Evolutionary conservation across 2,113 vertebrate genomes (phyloP).

Genomic region (Tetrax tetrax): DNA sequence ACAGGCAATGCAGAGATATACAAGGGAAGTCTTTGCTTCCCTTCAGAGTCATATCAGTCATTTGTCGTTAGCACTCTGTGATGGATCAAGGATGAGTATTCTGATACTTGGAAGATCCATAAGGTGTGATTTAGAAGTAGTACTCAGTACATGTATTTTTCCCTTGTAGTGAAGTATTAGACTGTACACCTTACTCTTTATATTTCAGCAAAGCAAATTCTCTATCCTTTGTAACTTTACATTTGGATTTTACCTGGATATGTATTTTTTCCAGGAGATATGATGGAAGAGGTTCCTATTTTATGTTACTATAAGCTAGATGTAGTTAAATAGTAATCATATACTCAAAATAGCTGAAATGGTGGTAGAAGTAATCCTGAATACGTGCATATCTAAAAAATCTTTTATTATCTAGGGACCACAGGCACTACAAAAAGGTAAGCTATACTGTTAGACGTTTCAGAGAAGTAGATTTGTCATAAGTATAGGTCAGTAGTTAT

Average conservation of each 20-base stretch:
- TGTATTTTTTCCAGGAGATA: neutral
- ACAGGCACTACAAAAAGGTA: neutral
- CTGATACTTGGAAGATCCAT: neutral
- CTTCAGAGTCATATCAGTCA: neutral
- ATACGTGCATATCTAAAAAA: neutral
- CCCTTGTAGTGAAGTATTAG: neutral
- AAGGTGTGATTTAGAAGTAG: neutral
- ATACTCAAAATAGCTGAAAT: neutral
- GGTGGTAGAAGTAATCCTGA: neutral
- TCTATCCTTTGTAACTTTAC: neutral
- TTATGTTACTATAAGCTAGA: neutral
- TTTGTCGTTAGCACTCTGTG: neutral
- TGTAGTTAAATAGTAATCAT: neutral
- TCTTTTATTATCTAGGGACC: neutral
- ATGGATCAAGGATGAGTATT: neutral
- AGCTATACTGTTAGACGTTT: neutral
- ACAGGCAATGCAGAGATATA: neutral
- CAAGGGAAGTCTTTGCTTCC: neutral
- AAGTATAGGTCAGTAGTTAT: neutral
- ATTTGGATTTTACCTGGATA: neutral
- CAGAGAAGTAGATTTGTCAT: neutral
- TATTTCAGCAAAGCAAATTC: neutral
- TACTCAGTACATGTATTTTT: neutral
- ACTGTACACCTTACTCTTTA: neutral
- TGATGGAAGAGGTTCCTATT: neutral